Conservation (phyloP, 2,888 invertebrate genomes). For the Cosmorhoe ocellata region DNA sequence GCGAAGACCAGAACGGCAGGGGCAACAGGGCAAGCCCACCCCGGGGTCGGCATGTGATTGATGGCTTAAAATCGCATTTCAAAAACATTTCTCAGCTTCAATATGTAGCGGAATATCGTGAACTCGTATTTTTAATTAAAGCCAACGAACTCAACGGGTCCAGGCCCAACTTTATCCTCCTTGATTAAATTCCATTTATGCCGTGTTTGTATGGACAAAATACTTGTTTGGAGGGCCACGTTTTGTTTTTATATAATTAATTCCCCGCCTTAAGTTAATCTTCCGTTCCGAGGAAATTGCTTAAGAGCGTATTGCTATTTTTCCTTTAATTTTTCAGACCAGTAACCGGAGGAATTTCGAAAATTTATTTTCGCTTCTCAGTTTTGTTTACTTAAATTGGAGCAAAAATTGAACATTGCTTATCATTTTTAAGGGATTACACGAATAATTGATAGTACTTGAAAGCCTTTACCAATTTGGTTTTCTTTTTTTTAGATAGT, state of each 20-base stretch:
- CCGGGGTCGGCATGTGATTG: background rate
- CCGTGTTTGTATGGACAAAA: constrained; percentile 35
- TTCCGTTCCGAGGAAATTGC: constrained; percentile 28
- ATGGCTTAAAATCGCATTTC: constrained; percentile 12
- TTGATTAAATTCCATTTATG: constrained; percentile 45
- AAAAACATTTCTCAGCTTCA: constrained; percentile 28
- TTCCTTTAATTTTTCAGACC: constrained; percentile 24
- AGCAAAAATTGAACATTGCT: constrained; percentile 3
- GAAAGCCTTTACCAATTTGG: no score
- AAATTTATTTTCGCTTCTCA: constrained; percentile 10
- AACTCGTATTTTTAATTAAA: constrained; percentile 44
- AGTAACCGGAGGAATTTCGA: constrained; percentile 13
- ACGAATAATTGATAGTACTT: no score
- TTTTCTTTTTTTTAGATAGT: no score
- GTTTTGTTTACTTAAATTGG: constrained; percentile 19
- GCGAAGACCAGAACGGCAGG: no score
- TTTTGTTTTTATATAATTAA: constrained; percentile 38
- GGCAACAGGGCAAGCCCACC: no score
- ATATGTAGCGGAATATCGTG: constrained; percentile 35
- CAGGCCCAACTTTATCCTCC: constrained; percentile 34
- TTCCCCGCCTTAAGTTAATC: constrained; percentile 34
- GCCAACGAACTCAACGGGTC: constrained; percentile 6
- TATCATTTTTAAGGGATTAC: background rate
- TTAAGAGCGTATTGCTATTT: constrained; percentile 19
- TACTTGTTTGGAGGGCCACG: constrained; percentile 32